phyloP scores from a whole-genome alignment of 2,888 invertebrate genomes.

The Dynastes tityus region DNA sequence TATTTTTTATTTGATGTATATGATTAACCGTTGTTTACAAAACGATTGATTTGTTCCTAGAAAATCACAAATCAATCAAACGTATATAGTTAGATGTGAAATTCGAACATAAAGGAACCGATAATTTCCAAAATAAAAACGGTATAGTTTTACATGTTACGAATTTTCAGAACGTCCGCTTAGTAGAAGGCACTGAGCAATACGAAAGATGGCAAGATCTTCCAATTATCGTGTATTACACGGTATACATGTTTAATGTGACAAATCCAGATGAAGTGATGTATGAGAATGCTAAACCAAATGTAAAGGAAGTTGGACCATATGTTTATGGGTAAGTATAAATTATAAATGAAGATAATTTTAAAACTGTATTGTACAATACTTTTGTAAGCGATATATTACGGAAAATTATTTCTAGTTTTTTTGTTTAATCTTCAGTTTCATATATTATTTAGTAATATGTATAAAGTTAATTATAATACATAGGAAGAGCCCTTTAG shows the following conservation, averaged over 20 bases:
- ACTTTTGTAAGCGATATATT: too few species aligned
- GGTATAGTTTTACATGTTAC: background rate
- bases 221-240: conserved; percentile 17
- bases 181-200: conserved; percentile 25
- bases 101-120: background rate
- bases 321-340: conserved; percentile 45
- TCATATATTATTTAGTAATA: too few species aligned
- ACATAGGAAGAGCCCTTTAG: too few species aligned
- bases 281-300: conserved; percentile 20
- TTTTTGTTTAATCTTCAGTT: too few species aligned
- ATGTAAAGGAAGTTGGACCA: conserved; percentile 39
- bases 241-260: conserved; percentile 26
- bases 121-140: background rate
- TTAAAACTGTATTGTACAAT: too few species aligned
- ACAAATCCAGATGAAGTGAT: conserved; percentile 28
- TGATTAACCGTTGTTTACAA: too few species aligned
- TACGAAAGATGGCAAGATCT: conserved; percentile 23
- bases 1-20: too few species aligned
- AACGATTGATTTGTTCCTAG: too few species aligned
- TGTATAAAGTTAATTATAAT: too few species aligned
- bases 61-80: too few species aligned
- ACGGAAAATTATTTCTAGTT: too few species aligned
- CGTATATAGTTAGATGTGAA: background rate
- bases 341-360: background rate
- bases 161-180: conserved; percentile 19